Conservation (phyloP, 2,113 vertebrate species). For the Motacilla tschutschensis region DNA sequence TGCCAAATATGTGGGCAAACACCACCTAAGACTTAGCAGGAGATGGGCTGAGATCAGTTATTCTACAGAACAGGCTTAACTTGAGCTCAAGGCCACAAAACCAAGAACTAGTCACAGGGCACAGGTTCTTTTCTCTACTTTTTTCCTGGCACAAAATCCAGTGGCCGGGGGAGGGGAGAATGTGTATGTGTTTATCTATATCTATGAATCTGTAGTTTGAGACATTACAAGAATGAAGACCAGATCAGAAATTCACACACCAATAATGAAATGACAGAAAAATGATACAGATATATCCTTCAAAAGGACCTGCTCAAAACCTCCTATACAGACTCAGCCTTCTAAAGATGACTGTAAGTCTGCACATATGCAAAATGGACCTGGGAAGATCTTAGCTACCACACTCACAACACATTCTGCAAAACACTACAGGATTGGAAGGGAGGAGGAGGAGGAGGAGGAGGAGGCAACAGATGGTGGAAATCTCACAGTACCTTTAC, state of each 20-base stretch:
- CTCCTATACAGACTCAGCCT: neutral
- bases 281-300: neutral
- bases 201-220: neutral
- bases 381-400: neutral
- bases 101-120: neutral
- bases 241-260: neutral
- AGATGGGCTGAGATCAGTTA: neutral
- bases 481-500: neutral
- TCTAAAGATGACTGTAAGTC: neutral
- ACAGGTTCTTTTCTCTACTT: neutral
- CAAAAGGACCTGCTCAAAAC: neutral
- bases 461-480: neutral
- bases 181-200: neutral
- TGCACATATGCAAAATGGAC: neutral
- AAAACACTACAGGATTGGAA: neutral
- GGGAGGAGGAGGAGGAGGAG: neutral
- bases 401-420: neutral
- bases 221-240: neutral
- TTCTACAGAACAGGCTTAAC: neutral
- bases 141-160: neutral
- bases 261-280: neutral
- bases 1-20: neutral
- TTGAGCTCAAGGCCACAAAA: neutral
- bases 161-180: accelerated
- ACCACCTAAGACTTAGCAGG: neutral